phyloP scores from a whole-genome alignment of 2,113 vertebrate species.

The Ceratotherium simum region DNA sequence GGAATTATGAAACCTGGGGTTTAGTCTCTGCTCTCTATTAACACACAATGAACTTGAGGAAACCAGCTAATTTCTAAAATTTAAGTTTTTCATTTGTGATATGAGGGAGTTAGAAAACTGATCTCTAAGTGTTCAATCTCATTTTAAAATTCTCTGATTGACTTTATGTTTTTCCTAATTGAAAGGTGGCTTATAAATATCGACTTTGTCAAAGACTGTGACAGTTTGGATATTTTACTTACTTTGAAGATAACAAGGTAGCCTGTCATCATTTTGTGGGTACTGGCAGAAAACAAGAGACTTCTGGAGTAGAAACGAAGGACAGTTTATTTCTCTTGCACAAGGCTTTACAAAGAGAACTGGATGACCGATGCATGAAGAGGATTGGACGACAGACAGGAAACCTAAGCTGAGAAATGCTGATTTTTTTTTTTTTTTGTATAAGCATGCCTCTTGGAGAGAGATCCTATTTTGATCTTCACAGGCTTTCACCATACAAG shows the following conservation, averaged over 20 bases:
- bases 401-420: background rate
- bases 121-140: background rate
- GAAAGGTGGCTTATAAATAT: fast-evolving
- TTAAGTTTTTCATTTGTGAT: background rate
- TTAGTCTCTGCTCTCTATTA: background rate
- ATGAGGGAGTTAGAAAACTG: background rate
- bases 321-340: background rate
- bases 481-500: background rate
- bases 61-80: background rate
- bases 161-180: background rate
- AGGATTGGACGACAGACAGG: background rate
- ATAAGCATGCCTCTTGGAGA: background rate
- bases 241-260: background rate
- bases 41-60: background rate
- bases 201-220: background rate
- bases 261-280: background rate
- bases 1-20: background rate
- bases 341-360: background rate
- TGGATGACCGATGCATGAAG: background rate
- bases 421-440: background rate
- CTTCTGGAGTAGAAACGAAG: background rate
- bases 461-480: background rate
- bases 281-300: background rate
- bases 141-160: background rate
- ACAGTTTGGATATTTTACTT: background rate